A percentile compares a stretch with the other conserved stretches of the same genome.
Conservation (phyloP, 1,140 invertebrate genomes). For the Diploscapter pachys region DNA sequence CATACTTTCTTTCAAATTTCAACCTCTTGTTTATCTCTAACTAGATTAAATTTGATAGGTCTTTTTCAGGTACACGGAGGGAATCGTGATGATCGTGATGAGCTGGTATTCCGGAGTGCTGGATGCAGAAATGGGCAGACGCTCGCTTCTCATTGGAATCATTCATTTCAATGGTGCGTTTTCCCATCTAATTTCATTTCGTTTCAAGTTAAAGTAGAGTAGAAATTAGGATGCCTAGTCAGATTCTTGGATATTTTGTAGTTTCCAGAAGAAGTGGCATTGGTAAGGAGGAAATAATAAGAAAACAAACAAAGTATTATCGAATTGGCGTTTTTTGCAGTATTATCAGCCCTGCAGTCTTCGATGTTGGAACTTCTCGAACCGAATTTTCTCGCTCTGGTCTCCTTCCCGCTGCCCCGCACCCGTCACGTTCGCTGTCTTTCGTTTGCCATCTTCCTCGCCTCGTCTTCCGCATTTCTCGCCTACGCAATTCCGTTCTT, state of each 20-base stretch:
- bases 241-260: neutral
- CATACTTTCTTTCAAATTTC: slow-evolving; percentile 61
- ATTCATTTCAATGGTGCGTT: slow-evolving; percentile 59
- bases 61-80: too few species aligned
- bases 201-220: neutral
- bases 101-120: too few species aligned
- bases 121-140: too few species aligned
- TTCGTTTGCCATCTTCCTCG: slow-evolving; percentile 75
- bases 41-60: too few species aligned
- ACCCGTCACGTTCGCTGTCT: slow-evolving; percentile 77
- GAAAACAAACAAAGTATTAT: slow-evolving; percentile 50
- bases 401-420: slow-evolving; percentile 78
- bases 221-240: neutral
- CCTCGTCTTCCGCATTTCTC: slow-evolving; percentile 76
- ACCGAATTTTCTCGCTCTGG: slow-evolving; percentile 64
- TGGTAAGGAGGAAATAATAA: neutral
- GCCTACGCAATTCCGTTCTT: slow-evolving; percentile 79
- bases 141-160: too few species aligned
- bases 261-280: neutral
- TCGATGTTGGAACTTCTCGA: slow-evolving; percentile 67
- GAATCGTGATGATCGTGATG: too few species aligned
- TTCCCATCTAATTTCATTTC: slow-evolving; percentile 22
- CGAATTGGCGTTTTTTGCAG: slow-evolving; percentile 62
- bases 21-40: too few species aligned
- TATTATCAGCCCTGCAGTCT: slow-evolving; percentile 65